These are phyloP conservation scores for Platypus cylindrus DNA, from an alignment of 2,888 invertebrate species.

Conservation along the genomic window DNA sequence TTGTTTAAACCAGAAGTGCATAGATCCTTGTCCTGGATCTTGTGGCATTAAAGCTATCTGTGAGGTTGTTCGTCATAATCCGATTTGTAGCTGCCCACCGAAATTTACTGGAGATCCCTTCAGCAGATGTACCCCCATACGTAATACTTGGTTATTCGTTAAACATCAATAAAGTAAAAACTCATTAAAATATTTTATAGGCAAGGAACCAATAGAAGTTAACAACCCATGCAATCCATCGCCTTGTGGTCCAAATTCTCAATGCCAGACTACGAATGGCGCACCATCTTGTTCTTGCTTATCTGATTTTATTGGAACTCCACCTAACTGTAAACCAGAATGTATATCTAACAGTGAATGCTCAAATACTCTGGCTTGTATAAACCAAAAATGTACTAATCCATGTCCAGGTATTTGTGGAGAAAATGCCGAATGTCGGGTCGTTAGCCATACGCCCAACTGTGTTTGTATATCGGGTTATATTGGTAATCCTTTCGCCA, in stretches of 20 bases:
- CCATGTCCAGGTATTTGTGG: conserved; percentile 70
- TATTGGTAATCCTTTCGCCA: conserved; percentile 52
- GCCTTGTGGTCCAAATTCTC: conserved; percentile 58
- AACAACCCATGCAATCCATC: conserved; percentile 55
- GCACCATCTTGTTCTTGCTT: conserved; percentile 50
- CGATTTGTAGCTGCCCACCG: conserved; percentile 49
- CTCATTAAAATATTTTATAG: conserved; percentile 8
- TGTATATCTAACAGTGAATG: conserved; percentile 64
- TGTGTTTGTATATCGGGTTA: conserved; percentile 49
- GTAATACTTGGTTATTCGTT: conserved; percentile 16
- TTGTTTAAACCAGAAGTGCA: conserved; percentile 45
- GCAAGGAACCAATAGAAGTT: conserved; percentile 18
- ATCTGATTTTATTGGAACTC: conserved; percentile 47
- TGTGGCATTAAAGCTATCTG: conserved; percentile 51
- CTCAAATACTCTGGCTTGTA: conserved; percentile 54
- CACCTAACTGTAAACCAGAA: conserved; percentile 63
- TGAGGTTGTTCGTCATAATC: conserved; percentile 52
- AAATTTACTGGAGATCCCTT: conserved; percentile 51
- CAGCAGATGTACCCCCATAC: conserved; percentile 48
- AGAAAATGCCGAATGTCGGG: conserved; percentile 55
- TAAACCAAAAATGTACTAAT: conserved; percentile 61
- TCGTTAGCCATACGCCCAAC: conserved; percentile 58
- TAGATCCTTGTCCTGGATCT: conserved; percentile 51
- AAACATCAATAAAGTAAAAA: not conserved
- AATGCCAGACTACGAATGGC: conserved; percentile 40